Evolutionary conservation across 2,113 vertebrate genomes (phyloP), one percentile per base, ranked within the genome.

Genomic region (Corydoras sp.): DNA sequence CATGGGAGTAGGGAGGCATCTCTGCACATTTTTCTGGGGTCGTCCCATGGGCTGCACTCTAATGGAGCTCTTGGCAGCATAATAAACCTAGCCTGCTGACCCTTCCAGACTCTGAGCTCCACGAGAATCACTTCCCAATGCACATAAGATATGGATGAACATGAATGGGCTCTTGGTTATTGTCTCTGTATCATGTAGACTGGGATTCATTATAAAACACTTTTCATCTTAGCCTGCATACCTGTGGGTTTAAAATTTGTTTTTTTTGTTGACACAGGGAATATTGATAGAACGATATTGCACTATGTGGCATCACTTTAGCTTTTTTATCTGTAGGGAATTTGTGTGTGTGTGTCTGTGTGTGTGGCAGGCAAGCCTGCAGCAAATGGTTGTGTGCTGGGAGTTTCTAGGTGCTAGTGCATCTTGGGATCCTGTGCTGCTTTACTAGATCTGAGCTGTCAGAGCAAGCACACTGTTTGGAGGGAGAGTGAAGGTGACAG

Each of bases 401-500:
- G 61, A 65, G 60, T 65, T 31, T 61, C 14, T 65, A 70, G 60
- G 67, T 75, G 55, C 51, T 13, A 51, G 72, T 79, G 81, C 82
- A 83, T 87, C 83, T 77, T 85, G 80, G 82, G 83, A 87, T 86
- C 87, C 83, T 85, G 79, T 84, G 84, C 83, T 84, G 68, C 84
- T 78, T 81, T 77, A 77, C 84, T 79, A 86, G 84, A 86, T 84
- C 29, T 81, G 73, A 79, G 80, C 84, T 85, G 89, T 87, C 86
- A 87, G 85, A 86, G 75, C 77, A 73, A 80, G 74, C 12, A 72
- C 18, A 56, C 62, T 60, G 49, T 60, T 56, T 65, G 24, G 62
- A 76, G 74, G 64, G 55, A 85, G 87, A 88, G 84, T 83, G 83
- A 84, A 89, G 86, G 86, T 76, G 88, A 89, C 89, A 89, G 86